Conservation (phyloP, 2,797 vertebrate genomes). For the Crax fasciolata region DNA sequence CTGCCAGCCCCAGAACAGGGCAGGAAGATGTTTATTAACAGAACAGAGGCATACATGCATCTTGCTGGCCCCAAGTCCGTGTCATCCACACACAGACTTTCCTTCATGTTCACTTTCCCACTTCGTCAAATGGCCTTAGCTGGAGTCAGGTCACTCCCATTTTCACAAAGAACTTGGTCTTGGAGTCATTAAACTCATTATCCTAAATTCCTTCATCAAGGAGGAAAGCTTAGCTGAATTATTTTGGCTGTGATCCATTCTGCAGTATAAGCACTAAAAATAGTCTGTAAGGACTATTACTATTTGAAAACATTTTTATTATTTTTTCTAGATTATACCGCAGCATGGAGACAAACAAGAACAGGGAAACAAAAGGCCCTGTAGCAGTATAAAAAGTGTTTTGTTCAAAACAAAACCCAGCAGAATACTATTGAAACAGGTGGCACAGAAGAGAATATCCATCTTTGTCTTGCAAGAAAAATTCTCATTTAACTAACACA, state of each 20-base stretch:
- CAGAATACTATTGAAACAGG: neutral
- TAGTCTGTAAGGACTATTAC: neutral
- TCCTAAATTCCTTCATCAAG: neutral
- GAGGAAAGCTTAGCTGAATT: neutral
- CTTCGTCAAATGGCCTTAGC: neutral
- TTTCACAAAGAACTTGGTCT: neutral
- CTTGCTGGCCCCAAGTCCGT: neutral
- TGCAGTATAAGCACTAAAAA: neutral
- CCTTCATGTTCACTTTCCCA: neutral
- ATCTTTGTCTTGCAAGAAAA: conserved; percentile 16
- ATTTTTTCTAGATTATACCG: neutral
- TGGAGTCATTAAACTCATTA: neutral
- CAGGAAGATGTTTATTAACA: neutral
- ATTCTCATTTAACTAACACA: neutral
- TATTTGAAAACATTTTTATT: neutral
- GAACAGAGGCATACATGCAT: neutral
- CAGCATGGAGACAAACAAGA: neutral
- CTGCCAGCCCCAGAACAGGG: neutral
- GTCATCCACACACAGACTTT: neutral
- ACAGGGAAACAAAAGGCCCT: neutral
- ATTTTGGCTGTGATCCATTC: neutral
- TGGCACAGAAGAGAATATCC: neutral
- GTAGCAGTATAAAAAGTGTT: neutral
- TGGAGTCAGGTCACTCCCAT: neutral
- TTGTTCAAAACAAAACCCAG: neutral